Evolutionary conservation across 2,888 invertebrate species (phyloP), one percentile per base, ranked within the genome.

Genomic region (Parnassius mnemosyne): DNA sequence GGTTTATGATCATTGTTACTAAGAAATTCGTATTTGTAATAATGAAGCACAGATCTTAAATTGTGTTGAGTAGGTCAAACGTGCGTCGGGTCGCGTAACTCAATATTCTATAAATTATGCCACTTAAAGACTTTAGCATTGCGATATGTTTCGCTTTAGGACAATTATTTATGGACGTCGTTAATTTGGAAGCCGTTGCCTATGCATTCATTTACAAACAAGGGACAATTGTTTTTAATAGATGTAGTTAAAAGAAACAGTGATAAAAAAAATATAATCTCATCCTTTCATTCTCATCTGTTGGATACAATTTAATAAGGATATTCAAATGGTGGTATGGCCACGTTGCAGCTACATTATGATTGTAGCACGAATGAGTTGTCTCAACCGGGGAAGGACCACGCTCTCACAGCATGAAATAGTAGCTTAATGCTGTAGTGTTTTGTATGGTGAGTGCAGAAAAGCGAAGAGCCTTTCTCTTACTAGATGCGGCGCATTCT

Each of bases 51-150:
- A 16, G 41, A 51, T 9, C 46, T 57, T 46, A 43, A 53, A 57
- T 52, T 57, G 57, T 50, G 53, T 42, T 52, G 52, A 58, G 58
- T 57, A n/a, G 63, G 56, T 60, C 60, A 60, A 55, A 59, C 59
- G 52, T 55, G 47, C 49, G 44, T 52, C 12, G 13, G 46, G 47
- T 34, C 49, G 43, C 34, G 60, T 60, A 64, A 64, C 57, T 41
- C 57, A 43, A 60, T 64, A 60, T 49, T 53, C 49, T 47, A 57
- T 34, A 34, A 64, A 63, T 63, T 56, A 47, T 52, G 53, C 42
- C 63, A 53, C 52, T 63, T 56, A 52, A 49, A 44, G 42, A 25
- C 49, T 49, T 42, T 46, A 10, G 44, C 10, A 54, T 50, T 41
- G 46, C 11, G 46, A 63, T 59, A 52, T 55, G 59, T 63, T 34